Evolutionary conservation across 1,140 invertebrate species (phyloP).

Genomic region (Hycleus cichorii): DNA sequence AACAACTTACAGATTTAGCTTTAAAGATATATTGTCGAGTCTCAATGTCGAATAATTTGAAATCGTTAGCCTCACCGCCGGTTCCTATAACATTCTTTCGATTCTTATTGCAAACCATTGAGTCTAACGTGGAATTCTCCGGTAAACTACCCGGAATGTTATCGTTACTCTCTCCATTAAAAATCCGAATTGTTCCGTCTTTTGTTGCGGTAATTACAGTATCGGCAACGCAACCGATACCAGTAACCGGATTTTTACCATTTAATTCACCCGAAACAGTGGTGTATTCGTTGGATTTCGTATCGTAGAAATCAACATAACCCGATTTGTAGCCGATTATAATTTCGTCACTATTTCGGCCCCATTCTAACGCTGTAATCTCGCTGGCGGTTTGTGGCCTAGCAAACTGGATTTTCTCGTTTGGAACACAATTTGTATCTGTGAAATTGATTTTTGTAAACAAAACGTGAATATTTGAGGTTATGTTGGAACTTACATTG

Average conservation of each 20-base stretch:
- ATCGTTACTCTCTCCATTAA: slow-evolving; percentile 23
- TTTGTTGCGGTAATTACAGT: slow-evolving; percentile 21
- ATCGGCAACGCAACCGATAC: slow-evolving; percentile 19
- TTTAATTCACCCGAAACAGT: slow-evolving; percentile 20
- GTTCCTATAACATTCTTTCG: slow-evolving; percentile 26
- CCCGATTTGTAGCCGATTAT: slow-evolving; percentile 34
- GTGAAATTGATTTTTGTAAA: background rate
- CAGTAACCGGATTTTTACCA: slow-evolving; percentile 26
- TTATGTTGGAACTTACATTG: slow-evolving; percentile 21
- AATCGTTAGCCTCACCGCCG: slow-evolving; percentile 58
- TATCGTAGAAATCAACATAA: slow-evolving; percentile 25
- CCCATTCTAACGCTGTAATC: slow-evolving; percentile 56
- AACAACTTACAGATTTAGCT: slow-evolving; percentile 55
- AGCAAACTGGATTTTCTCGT: slow-evolving; percentile 20
- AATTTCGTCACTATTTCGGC: slow-evolving; percentile 29
- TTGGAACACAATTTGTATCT: slow-evolving; percentile 26
- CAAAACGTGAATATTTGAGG: slow-evolving; percentile 8
- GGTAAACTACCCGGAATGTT: slow-evolving; percentile 25
- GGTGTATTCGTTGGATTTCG: slow-evolving; percentile 19
- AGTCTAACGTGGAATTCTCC: slow-evolving; percentile 24
- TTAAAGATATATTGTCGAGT: slow-evolving; percentile 48
- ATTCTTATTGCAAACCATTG: slow-evolving; percentile 22
- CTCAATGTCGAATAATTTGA: slow-evolving; percentile 67
- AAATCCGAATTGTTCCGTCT: slow-evolving; percentile 30
- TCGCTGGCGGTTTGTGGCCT: slow-evolving; percentile 23